Evolutionary conservation across 2,113 vertebrate species (phyloP).

Genomic region (Odontophorus gujanensis): DNA sequence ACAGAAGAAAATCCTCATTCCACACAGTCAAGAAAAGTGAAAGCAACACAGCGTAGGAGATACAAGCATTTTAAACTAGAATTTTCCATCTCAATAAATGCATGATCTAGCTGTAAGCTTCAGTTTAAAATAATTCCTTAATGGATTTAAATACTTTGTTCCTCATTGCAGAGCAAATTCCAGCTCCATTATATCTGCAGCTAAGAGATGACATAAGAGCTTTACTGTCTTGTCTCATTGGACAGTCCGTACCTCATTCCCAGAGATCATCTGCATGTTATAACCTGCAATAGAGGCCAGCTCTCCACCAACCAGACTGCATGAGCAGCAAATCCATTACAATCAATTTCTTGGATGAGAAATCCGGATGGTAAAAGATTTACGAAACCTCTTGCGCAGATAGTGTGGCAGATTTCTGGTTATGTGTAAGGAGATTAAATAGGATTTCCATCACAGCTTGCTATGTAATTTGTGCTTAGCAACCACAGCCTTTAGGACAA

Average conservation of each 20-base stretch:
- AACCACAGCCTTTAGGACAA: background rate
- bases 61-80: background rate
- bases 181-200: background rate
- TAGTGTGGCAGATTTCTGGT: background rate
- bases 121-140: background rate
- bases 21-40: background rate
- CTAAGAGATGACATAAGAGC: background rate
- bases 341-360: background rate
- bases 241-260: background rate
- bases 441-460: conserved; percentile 1
- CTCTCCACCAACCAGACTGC: background rate
- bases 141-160: background rate
- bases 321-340: background rate
- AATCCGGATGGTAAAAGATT: background rate
- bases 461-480: conserved; percentile 14
- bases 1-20: background rate
- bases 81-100: background rate
- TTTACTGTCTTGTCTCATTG: background rate
- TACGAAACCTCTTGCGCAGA: background rate
- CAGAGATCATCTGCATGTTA: background rate
- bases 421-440: background rate
- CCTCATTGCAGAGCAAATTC: background rate
- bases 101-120: background rate
- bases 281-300: background rate
- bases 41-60: background rate